Base-by-base conservation (phyloP, 2,888 invertebrate species). In the Stenurella melanura region DNA sequence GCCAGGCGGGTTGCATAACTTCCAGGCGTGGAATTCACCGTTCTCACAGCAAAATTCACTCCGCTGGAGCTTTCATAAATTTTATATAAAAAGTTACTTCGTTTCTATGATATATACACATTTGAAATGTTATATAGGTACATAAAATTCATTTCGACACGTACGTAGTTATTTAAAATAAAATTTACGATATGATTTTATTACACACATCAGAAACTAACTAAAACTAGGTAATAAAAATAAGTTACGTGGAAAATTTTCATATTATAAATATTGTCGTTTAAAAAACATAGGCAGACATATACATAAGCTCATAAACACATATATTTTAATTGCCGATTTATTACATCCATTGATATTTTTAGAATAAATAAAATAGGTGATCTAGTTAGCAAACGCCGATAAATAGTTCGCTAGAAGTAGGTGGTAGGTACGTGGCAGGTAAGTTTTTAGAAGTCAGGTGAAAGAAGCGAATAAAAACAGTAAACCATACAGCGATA, bases 151-250 rank as follows among this genome's bases (percentile, higher is more conserved):
- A 57, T 58, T 58, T 69, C 34, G 58, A 56, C 58, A 58, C 30
- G 34, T 34, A 50, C n/a, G 34, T n/a, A 63, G 60, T 61, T 50
- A 64, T 68, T 76, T 73, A 50, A 76, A 76, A 64, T 58, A 19
- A 76, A 76, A 73, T 76, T 76, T 76, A 70, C 70, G 60, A 70
- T 61, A 60, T 70, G 19, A 60, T 70, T 70, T 70, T 70, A 70
- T 61, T 60, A 19, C 30, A 17, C 34, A 63, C 60, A 57, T 69
- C 57, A n/a, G 60, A 18, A 70, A 60, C 60, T 60, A 60, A 38
- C 60, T 56, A 42, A 70, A 70, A 70, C 60, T 60, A 42, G 70
- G 42, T 21, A 70, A 70, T 61, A 61, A 70, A 70, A 70, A 70
- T 70, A 70, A 70, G 26, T 42, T 42, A 42, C 60, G 42, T 15